A percentile compares a stretch with the other conserved stretches of the same genome.
Conservation (phyloP, 37 sponge, comb jelly and placozoan species). For the Dysidea cf. avara region DNA sequence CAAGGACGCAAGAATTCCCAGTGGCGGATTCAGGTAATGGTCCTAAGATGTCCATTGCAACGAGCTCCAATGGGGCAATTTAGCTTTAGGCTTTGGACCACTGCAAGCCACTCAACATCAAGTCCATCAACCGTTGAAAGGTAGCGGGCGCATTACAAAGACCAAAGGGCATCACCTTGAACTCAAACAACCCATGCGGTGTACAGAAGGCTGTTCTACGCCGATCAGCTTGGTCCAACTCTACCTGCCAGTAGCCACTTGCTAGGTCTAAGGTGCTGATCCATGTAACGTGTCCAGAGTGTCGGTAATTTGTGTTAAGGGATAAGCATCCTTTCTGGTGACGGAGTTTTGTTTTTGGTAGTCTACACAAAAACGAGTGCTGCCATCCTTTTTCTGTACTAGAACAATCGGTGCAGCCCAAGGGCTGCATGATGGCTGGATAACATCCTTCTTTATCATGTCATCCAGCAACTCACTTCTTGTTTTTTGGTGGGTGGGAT, state of each 20-base stretch:
- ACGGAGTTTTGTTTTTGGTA: neutral
- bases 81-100: too few relatives aligned
- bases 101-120: neutral
- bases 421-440: conserved; percentile 20
- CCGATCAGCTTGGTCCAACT: neutral
- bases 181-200: neutral
- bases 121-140: conserved; percentile 3
- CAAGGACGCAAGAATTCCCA: too few relatives aligned
- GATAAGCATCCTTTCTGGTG: conserved; percentile 22
- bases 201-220: neutral
- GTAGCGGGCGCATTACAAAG: conserved; percentile 6
- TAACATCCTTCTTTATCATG: conserved; percentile 16
- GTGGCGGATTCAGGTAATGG: too few relatives aligned
- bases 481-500: neutral
- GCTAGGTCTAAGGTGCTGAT: conserved; percentile 1
- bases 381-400: conserved; percentile 24
- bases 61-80: too few relatives aligned
- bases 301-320: neutral
- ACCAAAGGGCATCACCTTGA: conserved; percentile 1
- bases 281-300: neutral
- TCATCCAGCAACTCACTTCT: conserved; percentile 2
- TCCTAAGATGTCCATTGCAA: too few relatives aligned
- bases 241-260: conserved; percentile 4
- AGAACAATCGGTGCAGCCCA: conserved; percentile 38
- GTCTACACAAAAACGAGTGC: conserved; percentile 4